phyloP scores from a whole-genome alignment of 2,113 vertebrate species.

The Plotosus lineatus region DNA sequence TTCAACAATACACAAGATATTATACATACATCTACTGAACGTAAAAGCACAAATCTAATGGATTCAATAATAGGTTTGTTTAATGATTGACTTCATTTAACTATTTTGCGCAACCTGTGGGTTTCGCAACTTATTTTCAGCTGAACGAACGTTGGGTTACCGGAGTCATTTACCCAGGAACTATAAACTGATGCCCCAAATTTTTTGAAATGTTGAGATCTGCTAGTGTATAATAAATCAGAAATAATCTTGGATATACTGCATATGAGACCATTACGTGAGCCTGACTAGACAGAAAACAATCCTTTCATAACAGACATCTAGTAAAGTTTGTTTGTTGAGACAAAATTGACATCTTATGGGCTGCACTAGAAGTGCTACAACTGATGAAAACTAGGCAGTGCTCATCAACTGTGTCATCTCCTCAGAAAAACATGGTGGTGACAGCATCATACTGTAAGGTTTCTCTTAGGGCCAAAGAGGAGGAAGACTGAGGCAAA shows the following conservation, averaged over 20 bases:
- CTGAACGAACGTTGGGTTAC: no score
- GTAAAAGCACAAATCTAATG: no score
- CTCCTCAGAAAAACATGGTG: background rate
- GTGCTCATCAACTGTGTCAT: background rate
- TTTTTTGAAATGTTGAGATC: no score
- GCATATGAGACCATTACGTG: background rate
- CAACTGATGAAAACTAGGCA: background rate
- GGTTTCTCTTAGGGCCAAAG: background rate
- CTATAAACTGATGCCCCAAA: no score
- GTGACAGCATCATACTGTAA: background rate
- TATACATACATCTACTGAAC: no score
- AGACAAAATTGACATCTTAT: background rate
- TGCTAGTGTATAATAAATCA: no score
- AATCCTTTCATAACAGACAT: background rate
- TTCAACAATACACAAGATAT: no score
- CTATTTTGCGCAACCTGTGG: no score
- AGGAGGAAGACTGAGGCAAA: background rate
- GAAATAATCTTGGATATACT: background rate
- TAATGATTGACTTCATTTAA: no score
- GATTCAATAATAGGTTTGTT: no score
- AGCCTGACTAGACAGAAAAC: background rate
- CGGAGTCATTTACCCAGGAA: no score
- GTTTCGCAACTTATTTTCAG: no score
- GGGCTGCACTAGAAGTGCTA: background rate
- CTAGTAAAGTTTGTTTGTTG: background rate